A percentile compares a stretch with the other conserved stretches of the same genome.
These are phyloP conservation scores for Magallana nippona DNA, from an alignment of 2,888 invertebrate genomes.

Conservation along the genomic window DNA sequence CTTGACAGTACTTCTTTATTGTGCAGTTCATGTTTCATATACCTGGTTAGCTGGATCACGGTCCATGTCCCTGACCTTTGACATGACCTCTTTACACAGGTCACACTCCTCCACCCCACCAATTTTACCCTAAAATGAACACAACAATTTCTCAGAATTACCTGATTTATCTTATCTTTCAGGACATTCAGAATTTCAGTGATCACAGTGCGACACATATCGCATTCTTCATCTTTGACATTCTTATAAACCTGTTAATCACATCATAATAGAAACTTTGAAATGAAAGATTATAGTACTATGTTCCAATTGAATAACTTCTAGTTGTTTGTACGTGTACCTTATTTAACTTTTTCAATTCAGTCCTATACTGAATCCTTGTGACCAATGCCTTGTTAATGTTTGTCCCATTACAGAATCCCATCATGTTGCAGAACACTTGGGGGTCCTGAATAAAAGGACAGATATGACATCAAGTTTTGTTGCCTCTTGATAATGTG, in stretches of 20 bases:
- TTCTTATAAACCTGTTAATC: neutral
- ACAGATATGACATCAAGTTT: neutral
- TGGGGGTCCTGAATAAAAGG: conserved; percentile 55
- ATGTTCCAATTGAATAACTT: no score
- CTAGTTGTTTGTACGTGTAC: conserved; percentile 2
- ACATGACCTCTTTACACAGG: conserved; percentile 39
- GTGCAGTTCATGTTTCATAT: no score
- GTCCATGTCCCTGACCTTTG: conserved; percentile 39
- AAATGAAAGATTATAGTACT: neutral
- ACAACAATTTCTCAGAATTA: no score
- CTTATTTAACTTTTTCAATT: conserved; percentile 43
- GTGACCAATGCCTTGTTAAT: conserved; percentile 31
- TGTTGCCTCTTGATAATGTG: neutral
- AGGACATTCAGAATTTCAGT: neutral
- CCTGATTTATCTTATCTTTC: conserved; percentile 6
- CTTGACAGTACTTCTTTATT: no score
- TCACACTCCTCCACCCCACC: conserved; percentile 49
- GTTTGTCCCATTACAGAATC: conserved; percentile 55
- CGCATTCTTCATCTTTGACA: neutral
- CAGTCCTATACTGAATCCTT: conserved; percentile 35
- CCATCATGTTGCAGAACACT: conserved; percentile 56
- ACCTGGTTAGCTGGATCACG: conserved; percentile 42
- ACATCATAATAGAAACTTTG: neutral
- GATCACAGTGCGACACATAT: neutral
- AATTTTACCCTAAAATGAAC: conserved; percentile 35